Percentiles rank a stretch among this genome's conserved stretches.
Conservation (phyloP, 2,888 invertebrate genomes). For the Melieria crassipennis region DNA sequence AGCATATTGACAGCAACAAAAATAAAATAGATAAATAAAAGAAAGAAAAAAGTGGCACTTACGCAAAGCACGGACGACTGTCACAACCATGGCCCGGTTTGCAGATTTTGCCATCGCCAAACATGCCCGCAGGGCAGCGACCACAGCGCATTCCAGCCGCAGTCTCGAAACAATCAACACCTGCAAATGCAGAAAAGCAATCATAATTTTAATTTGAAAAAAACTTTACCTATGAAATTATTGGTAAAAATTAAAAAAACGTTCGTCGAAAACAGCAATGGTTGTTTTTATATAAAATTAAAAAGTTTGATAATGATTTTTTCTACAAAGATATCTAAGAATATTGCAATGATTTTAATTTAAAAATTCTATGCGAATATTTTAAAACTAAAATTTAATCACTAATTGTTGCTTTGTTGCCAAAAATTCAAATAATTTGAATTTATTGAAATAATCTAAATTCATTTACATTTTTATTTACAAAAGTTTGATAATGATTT, state of each 20-base stretch:
- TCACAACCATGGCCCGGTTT: constrained; percentile 74
- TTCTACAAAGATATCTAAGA: too few species aligned
- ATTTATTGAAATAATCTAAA: too few species aligned
- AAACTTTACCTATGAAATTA: constrained; percentile 23
- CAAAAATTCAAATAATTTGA: too few species aligned
- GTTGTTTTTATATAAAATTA: too few species aligned
- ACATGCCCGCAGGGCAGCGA: constrained; percentile 76
- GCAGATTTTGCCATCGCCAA: constrained; percentile 81
- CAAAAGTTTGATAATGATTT: too few species aligned
- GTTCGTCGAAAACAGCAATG: neutral
- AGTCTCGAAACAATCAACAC: constrained; percentile 76
- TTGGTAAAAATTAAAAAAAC: constrained; percentile 20
- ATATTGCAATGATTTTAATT: too few species aligned
- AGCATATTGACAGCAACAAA: neutral
- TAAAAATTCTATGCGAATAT: too few species aligned
- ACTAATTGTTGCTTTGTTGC: too few species aligned
- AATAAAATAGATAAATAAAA: constrained; percentile 21
- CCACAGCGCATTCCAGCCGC: constrained; percentile 79
- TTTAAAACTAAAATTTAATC: too few species aligned
- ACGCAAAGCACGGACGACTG: constrained; percentile 74
- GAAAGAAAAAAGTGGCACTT: constrained; percentile 54
- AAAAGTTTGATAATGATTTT: too few species aligned
- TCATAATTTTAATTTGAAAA: constrained; percentile 8
- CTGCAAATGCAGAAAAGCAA: constrained; percentile 56
- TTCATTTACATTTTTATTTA: too few species aligned